Conservation (phyloP, 1,140 invertebrate genomes). For the Phocides pigmalion region DNA sequence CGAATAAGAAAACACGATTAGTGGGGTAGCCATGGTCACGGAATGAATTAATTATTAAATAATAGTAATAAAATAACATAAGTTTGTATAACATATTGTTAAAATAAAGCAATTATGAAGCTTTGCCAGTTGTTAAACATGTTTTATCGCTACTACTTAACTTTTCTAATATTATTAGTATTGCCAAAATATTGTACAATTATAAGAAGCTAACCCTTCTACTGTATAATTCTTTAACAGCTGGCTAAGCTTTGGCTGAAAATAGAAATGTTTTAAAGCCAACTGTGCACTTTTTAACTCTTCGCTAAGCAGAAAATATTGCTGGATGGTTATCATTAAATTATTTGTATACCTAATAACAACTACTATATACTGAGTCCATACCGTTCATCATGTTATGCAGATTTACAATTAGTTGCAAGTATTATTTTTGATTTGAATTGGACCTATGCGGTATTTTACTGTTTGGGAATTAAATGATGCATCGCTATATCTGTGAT, state of each 20-base stretch:
- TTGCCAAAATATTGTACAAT: constrained; percentile 14
- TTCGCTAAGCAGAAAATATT: constrained; percentile 36
- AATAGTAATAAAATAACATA: not conserved
- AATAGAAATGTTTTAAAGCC: constrained; percentile 7
- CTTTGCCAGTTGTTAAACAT: constrained; percentile 38
- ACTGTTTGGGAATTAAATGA: no score
- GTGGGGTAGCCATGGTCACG: constrained; percentile 1
- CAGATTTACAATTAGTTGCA: no score
- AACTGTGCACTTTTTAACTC: constrained; percentile 12
- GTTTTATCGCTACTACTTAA: not conserved
- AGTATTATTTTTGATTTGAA: no score
- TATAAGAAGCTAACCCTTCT: not conserved
- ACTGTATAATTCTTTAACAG: constrained; percentile 6
- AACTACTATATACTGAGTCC: no score
- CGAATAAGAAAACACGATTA: constrained; percentile 8
- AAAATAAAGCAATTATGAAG: not conserved
- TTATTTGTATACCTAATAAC: no score
- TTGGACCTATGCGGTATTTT: no score
- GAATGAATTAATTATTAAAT: constrained; percentile 16
- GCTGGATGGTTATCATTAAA: constrained; percentile 50
- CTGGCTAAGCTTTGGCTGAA: constrained; percentile 6
- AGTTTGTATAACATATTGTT: constrained; percentile 4
- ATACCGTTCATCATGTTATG: no score
- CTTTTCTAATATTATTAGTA: constrained; percentile 19
- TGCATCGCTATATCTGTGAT: no score